These are phyloP conservation scores for Heliconius erato DNA, from an alignment of 2,888 invertebrate genomes.

Conservation along the genomic window DNA sequence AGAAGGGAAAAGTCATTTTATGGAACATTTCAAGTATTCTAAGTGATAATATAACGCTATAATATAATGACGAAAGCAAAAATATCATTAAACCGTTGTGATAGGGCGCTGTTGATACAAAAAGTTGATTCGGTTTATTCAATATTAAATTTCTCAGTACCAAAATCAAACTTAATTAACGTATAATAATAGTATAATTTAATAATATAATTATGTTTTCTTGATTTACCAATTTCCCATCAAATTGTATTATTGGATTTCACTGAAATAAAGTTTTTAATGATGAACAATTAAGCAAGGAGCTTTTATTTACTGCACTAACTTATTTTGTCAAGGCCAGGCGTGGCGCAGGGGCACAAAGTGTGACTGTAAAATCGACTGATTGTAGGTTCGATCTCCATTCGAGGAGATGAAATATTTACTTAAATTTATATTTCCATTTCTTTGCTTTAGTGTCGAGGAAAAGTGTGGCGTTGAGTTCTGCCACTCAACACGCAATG, in stretches of 20 bases:
- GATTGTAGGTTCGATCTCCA: too few species aligned
- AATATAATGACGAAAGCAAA: constrained; percentile 20
- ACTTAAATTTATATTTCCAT: too few species aligned
- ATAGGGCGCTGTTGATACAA: constrained; percentile 12
- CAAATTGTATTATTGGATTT: background rate
- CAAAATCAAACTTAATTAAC: background rate
- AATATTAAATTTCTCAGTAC: background rate
- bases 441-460: too few species aligned
- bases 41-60: background rate
- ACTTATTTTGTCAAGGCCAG: too few species aligned
- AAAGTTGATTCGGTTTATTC: background rate
- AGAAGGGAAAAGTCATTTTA: constrained; percentile 20
- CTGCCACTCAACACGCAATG: too few species aligned
- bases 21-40: constrained; percentile 8
- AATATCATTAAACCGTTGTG: constrained; percentile 27
- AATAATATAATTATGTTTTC: background rate
- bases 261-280: background rate
- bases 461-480: too few species aligned
- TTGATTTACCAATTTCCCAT: background rate
- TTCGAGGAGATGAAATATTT: too few species aligned
- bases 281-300: background rate
- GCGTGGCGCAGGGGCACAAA: too few species aligned
- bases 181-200: background rate
- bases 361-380: too few species aligned
- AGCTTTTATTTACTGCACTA: background rate